These are phyloP conservation scores for Dasypus novemcinctus DNA, from an alignment of 2,113 vertebrate genomes.

Conservation along the genomic window DNA sequence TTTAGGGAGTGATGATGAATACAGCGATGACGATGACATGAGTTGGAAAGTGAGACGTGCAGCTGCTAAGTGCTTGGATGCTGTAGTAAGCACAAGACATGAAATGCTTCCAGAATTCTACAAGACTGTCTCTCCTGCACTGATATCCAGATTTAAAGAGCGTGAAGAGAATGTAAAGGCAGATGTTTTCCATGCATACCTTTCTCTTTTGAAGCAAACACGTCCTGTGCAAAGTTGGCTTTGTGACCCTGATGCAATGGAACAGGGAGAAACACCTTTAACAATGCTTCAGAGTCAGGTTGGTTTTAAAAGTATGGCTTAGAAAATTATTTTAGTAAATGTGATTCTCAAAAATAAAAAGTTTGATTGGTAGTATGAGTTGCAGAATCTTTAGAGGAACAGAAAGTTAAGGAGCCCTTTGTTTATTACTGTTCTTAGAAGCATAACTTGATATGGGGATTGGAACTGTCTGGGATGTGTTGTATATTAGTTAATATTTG, in stretches of 20 bases:
- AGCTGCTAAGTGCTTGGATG: conserved; percentile 96
- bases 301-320: conserved; percentile 57
- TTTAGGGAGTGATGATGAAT: conserved; percentile 97
- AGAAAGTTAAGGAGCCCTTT: neutral
- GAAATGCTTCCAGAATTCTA: conserved; percentile 99
- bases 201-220: conserved; percentile 98
- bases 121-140: conserved; percentile 95
- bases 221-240: conserved; percentile 98
- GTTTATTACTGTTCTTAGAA: neutral
- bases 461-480: neutral
- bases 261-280: conserved; percentile 97
- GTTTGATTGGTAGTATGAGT: neutral
- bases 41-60: conserved; percentile 99
- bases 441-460: neutral
- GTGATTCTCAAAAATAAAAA: neutral
- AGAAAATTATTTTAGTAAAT: neutral
- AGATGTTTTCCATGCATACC: conserved; percentile 98
- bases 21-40: conserved; percentile 99
- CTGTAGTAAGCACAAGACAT: conserved; percentile 97
- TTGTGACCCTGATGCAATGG: conserved; percentile 98
- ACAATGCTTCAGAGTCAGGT: conserved; percentile 99
- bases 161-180: conserved; percentile 99
- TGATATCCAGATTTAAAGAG: conserved; percentile 98
- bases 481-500: neutral
- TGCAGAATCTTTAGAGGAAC: neutral